A percentile compares a stretch with the other conserved stretches of the same genome.
Evolutionary conservation across 2,797 vertebrate species (phyloP).

Genomic region (Trachurus trachurus): DNA sequence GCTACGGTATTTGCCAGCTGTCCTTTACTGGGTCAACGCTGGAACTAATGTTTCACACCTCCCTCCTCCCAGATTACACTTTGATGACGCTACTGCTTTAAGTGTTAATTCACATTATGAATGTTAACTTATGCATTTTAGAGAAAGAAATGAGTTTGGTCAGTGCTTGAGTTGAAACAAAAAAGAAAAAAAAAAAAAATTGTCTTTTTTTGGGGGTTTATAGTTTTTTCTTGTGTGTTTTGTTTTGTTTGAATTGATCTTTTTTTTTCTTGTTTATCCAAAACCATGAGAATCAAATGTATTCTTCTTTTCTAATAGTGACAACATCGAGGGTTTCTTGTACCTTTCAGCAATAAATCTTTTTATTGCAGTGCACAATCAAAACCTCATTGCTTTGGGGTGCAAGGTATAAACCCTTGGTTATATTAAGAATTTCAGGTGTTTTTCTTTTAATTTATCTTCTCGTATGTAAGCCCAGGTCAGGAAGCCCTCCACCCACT

Average conservation of each 20-base stretch:
- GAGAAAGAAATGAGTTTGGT: constrained; percentile 66
- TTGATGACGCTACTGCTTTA: constrained; percentile 79
- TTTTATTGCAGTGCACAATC: constrained; percentile 75
- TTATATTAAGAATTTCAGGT: constrained; percentile 59
- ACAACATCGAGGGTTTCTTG: constrained; percentile 50
- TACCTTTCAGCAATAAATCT: constrained; percentile 67
- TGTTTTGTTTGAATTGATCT: constrained; percentile 58
- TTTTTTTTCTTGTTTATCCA: constrained; percentile 59
- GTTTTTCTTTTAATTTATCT: constrained; percentile 55
- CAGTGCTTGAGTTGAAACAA: constrained; percentile 57
- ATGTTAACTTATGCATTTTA: constrained; percentile 86
- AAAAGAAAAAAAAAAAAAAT: constrained; percentile 54
- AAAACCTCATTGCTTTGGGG: constrained; percentile 58
- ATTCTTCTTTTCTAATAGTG: constrained; percentile 54
- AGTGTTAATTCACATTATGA: constrained; percentile 83
- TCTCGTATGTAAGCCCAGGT: constrained; percentile 49
- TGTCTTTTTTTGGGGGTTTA: constrained; percentile 34
- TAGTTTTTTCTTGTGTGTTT: no score
- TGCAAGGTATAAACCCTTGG: constrained; percentile 57
- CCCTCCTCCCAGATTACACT: constrained; percentile 55
- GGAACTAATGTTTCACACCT: constrained; percentile 53
- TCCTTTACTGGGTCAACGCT: constrained; percentile 45
- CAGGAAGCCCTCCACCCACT: constrained; percentile 31
- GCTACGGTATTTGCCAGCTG: constrained; percentile 75
- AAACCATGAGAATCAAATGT: constrained; percentile 45